Evolutionary conservation across 35 echinoderm and acorn worm genomes (phyloP).

Genomic region (Eucidaris tribuloides): DNA sequence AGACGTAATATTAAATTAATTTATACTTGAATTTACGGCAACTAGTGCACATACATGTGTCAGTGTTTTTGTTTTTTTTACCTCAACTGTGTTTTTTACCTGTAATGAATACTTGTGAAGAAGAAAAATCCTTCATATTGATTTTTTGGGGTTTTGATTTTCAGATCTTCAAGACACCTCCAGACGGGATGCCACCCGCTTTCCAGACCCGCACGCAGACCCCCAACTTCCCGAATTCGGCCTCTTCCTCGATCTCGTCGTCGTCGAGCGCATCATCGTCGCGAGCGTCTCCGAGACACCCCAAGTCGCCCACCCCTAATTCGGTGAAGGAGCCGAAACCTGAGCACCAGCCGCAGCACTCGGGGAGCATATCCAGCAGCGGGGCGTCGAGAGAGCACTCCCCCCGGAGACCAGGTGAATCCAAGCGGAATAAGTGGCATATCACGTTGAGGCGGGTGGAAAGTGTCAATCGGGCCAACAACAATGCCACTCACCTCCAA

Average conservation of each 20-base stretch:
- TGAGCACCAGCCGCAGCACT: background rate
- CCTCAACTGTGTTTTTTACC: too few species aligned
- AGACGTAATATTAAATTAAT: too few species aligned
- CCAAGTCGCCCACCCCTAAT: slow-evolving; percentile 52
- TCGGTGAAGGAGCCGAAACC: slow-evolving; percentile 26
- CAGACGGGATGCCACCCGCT: slow-evolving; percentile 56
- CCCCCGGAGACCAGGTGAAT: slow-evolving; percentile 85
- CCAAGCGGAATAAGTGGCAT: slow-evolving; percentile 8
- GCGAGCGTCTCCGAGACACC: slow-evolving; percentile 67
- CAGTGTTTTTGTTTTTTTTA: too few species aligned
- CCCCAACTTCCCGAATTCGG: slow-evolving; percentile 52
- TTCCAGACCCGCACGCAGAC: slow-evolving; percentile 28
- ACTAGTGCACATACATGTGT: too few species aligned
- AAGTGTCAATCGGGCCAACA: slow-evolving; percentile 8
- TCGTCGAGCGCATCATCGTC: slow-evolving; percentile 73
- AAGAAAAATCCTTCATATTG: too few species aligned
- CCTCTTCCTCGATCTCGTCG: slow-evolving; percentile 64
- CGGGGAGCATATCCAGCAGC: background rate
- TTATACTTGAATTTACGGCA: too few species aligned
- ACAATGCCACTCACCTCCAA: slow-evolving; percentile 22
- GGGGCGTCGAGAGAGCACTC: slow-evolving; percentile 61
- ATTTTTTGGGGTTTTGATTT: background rate
- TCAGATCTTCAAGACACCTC: slow-evolving; percentile 92
- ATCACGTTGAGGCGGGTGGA: background rate
- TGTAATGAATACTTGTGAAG: too few species aligned